Conservation (phyloP, 2,888 invertebrate species). For the Cephus runcator region DNA sequence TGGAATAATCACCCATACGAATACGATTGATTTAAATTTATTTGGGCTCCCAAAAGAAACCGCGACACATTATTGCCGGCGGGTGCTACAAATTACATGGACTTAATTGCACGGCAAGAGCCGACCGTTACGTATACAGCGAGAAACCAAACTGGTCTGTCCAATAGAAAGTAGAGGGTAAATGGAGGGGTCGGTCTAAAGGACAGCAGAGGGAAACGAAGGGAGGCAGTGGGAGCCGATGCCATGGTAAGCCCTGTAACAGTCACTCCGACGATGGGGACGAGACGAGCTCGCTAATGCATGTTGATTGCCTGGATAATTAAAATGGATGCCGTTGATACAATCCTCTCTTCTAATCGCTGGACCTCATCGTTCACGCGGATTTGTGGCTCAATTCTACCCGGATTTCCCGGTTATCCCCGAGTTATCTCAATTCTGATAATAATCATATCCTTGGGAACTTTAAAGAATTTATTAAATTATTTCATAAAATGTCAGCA, state of each 20-base stretch:
- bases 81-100: slow-evolving; percentile 23
- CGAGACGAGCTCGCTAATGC: slow-evolving; percentile 21
- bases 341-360: slow-evolving; percentile 6
- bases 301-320: slow-evolving; percentile 24
- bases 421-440: no score
- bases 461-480: no score
- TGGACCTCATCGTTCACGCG: not conserved
- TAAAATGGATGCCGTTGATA: slow-evolving; percentile 23
- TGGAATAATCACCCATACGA: slow-evolving; percentile 11
- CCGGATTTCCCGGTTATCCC: no score
- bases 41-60: slow-evolving; percentile 20
- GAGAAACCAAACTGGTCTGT: slow-evolving; percentile 17
- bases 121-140: slow-evolving; percentile 15
- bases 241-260: not conserved
- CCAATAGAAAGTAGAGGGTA: slow-evolving; percentile 7
- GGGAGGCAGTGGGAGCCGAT: no score
- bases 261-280: slow-evolving; percentile 10
- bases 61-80: slow-evolving; percentile 21
- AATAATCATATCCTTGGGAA: no score
- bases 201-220: no score
- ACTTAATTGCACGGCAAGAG: slow-evolving; percentile 19
- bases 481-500: no score
- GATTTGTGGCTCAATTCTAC: slow-evolving; percentile 19
- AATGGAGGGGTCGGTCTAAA: not conserved
- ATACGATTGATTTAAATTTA: slow-evolving; percentile 24